These are phyloP conservation scores for Antechinus flavipes DNA, from an alignment of 2,113 vertebrate species.

Conservation along the genomic window DNA sequence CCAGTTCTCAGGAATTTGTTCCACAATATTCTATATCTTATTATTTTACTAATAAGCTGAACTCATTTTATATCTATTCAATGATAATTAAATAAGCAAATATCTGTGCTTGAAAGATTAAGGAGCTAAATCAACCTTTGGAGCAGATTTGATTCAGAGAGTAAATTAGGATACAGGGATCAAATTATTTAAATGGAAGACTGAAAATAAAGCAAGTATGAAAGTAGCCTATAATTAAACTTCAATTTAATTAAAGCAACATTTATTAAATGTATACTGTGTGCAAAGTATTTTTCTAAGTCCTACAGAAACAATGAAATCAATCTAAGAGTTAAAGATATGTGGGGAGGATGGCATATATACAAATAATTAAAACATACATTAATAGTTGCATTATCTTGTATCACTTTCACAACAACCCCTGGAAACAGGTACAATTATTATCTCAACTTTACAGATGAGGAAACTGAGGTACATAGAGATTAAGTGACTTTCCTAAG, in stretches of 20 bases:
- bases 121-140: slow-evolving; percentile 44
- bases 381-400: background rate
- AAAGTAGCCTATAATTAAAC: slow-evolving; percentile 43
- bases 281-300: background rate
- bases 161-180: slow-evolving; percentile 42
- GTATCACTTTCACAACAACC: background rate
- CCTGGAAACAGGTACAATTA: background rate
- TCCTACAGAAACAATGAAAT: background rate
- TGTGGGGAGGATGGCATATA: background rate
- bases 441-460: background rate
- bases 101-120: background rate
- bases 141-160: slow-evolving; percentile 45
- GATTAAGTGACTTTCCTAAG: too few species aligned
- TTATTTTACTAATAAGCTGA: slow-evolving; percentile 22
- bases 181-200: slow-evolving; percentile 38
- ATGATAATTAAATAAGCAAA: slow-evolving; percentile 29
- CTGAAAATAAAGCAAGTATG: slow-evolving; percentile 36
- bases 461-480: background rate
- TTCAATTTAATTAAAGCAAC: background rate
- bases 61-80: slow-evolving; percentile 41
- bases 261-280: background rate
- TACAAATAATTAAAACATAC: background rate
- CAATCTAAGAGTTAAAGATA: background rate
- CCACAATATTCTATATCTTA: background rate
- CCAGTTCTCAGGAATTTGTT: background rate